A percentile compares a stretch with the other conserved stretches of the same genome.
Evolutionary conservation across 2,888 invertebrate species (phyloP).

Genomic region (Thumatha senex): DNA sequence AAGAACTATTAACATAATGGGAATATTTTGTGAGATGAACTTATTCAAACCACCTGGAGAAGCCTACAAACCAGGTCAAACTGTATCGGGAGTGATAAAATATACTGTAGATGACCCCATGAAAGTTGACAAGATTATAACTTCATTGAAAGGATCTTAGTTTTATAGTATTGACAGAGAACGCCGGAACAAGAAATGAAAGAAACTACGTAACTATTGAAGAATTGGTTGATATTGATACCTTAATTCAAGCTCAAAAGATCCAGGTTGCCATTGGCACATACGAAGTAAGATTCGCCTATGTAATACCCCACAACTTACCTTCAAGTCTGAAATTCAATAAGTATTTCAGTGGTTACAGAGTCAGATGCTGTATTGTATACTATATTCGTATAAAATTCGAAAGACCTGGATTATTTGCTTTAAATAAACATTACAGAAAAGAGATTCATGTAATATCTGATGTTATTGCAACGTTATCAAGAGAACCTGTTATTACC

Average conservation of each 20-base stretch:
- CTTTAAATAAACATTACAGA: slow-evolving; percentile 39
- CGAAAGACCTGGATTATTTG: slow-evolving; percentile 42
- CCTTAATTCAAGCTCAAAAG: slow-evolving; percentile 21
- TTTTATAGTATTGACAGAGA: slow-evolving; percentile 10
- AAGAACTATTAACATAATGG: slow-evolving; percentile 25
- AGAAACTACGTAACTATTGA: slow-evolving; percentile 20
- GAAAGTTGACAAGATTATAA: slow-evolving; percentile 27
- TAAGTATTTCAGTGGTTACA: slow-evolving; percentile 11
- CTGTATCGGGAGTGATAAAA: slow-evolving; percentile 36
- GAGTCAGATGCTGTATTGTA: slow-evolving; percentile 35
- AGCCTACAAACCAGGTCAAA: slow-evolving; percentile 31
- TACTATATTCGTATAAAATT: slow-evolving; percentile 51
- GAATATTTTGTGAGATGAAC: slow-evolving; percentile 42
- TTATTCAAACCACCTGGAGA: slow-evolving; percentile 37
- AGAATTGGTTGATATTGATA: slow-evolving; percentile 31
- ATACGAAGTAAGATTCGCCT: slow-evolving; percentile 36
- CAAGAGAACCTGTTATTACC: slow-evolving; percentile 37
- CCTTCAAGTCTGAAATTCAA: slow-evolving; percentile 31
- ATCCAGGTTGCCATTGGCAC: slow-evolving; percentile 18
- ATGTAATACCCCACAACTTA: slow-evolving; percentile 37
- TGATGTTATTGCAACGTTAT: slow-evolving; percentile 35
- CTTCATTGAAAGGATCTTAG: slow-evolving; percentile 42
- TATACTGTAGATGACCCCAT: slow-evolving; percentile 40
- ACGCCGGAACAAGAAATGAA: slow-evolving; percentile 1
- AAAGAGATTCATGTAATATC: slow-evolving; percentile 44